These are phyloP conservation scores for Brachypodius melanocephalos DNA, from an alignment of 2,113 vertebrate genomes.

Conservation along the genomic window DNA sequence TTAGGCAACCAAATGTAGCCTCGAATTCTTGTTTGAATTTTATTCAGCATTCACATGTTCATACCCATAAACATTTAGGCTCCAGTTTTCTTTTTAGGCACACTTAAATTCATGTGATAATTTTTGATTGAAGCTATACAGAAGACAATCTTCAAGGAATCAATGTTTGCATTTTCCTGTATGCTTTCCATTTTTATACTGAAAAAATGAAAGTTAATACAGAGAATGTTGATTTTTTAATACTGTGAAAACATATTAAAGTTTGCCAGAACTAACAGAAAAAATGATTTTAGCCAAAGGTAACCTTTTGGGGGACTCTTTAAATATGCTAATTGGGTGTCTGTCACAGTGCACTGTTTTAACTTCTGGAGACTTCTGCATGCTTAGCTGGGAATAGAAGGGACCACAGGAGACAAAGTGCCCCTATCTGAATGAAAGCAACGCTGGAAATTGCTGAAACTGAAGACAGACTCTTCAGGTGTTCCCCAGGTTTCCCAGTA, in stretches of 20 bases:
- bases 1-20: background rate
- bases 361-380: background rate
- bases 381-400: background rate
- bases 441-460: background rate
- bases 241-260: background rate
- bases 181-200: background rate
- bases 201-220: background rate
- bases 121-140: background rate
- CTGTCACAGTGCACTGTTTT: background rate
- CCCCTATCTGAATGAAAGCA: background rate
- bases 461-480: background rate
- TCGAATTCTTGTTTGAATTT: background rate
- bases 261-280: background rate
- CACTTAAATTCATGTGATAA: background rate
- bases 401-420: accelerated
- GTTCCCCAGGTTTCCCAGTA: background rate
- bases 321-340: background rate
- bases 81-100: background rate
- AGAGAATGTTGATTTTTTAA: background rate
- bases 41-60: background rate
- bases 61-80: background rate
- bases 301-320: accelerated
- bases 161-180: background rate
- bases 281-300: background rate
- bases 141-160: background rate